Evolutionary conservation across 2,113 vertebrate species (phyloP), one percentile per base, ranked within the genome.

Genomic region (Ciconia maguari): DNA sequence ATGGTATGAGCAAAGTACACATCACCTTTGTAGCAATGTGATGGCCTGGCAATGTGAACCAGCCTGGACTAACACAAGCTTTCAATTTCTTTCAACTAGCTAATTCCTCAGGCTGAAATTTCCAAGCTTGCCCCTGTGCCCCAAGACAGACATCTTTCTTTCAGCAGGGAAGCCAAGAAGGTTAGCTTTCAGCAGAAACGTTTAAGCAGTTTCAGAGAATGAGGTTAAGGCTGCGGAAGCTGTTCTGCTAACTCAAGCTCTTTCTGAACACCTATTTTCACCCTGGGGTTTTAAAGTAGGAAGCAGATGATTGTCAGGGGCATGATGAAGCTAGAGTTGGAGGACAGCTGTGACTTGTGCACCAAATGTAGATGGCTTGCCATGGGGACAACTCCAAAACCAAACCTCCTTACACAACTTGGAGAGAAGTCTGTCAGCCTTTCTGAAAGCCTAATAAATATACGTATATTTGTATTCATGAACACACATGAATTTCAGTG

Each of bases 261-360:
- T 76, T 93, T 87, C 60, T 78, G 88, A 86, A 81, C 30, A 60
- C 18, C 52, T 57, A 4, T 34, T 86, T 92, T 69, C 75, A 90
- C 13, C 25, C 18, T 20, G 42, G 29, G 58, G 22, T 61, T 93
- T 93, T 22, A 85, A 22, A 54, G 16, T 4, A 77, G 38, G 46
- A 85, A 49, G 62, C 13, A 36, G 71, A 44, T 48, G 38, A 49
- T 1, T 62, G 25, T 18, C 75, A 72, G 9, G 41, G 16, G 6
- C 20, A 41, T 2, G 55, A 80, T 0, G 1, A 54, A 27, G 66
- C 15, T 34, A 38, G 10, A 69, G 22, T 11, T 8, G 17, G 32
- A 68, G n/a, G 17, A 77, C 8, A 87, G 51, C 36, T 77, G 49
- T 10, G 12, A 83, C 25, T 16, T 38, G 38, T 38, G 38, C 38